Base-by-base conservation (phyloP, 23 tunicate genomes). In the Botrylloides violaceus region DNA sequence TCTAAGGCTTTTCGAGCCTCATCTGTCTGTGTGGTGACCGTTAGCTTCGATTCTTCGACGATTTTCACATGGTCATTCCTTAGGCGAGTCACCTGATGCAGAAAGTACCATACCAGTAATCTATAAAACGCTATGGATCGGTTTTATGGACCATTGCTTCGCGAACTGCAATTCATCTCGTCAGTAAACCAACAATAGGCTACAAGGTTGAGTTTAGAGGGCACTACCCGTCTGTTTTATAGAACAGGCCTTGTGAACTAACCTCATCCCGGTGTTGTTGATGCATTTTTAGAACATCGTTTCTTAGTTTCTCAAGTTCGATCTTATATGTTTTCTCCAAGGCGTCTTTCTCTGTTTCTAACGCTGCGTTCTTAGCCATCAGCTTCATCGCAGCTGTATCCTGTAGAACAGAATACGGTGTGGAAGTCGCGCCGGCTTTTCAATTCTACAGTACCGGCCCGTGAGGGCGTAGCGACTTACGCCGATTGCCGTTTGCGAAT, bases 231-330 rank as follows among this genome's bases (percentile, higher is more conserved):
- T n/a, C n/a, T n/a, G n/a, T n/a, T n/a, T n/a, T n/a, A n/a, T n/a
- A n/a, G n/a, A n/a, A n/a, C n/a, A n/a, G 3, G 3, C 12, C 26
- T 58, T 58, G 26, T 9, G 3, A 7, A 21, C 2, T 20, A 18
- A 82, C 87, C 76, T 82, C 80, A 5, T 82, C 76, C 22, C 59
- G 58, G 39, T 37, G 66, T 25, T 75, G 70, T 43, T 82, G 70
- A 25, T 58, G 66, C 60, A 82, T 35, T 43, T 72, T 82, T 39
- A 28, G 27, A 30, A 66, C 80, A 59, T 82, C 87, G n/a, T 9
- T 34, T 21, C 78, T 79, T 34, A 66, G 59, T 37, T 59, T 30
- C 15, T 82, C 87, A 21, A 82, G 38, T 32, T 82, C 87, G 7
- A 43, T 74, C 0, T 58, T 31, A 29, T 66, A 82, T 1, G 36